Percentiles rank a stretch among this genome's conserved stretches.
Evolutionary conservation across 2,888 invertebrate genomes (phyloP).

Genomic region (Thymelicus sylvestris): DNA sequence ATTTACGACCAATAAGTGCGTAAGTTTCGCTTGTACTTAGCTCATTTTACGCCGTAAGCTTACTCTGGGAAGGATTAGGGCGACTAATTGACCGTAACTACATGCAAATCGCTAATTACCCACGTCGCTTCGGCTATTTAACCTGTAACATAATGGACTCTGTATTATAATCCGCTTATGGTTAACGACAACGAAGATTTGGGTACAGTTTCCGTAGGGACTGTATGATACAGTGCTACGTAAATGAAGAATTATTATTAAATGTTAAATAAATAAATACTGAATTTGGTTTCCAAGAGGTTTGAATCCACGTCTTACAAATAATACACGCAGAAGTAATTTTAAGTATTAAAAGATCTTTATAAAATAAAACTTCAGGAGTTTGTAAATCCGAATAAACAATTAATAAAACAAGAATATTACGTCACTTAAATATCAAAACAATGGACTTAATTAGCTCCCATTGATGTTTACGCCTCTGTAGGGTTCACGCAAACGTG

Average conservation of each 20-base stretch:
- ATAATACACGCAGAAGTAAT: no score
- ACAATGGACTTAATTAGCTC: constrained; percentile 2
- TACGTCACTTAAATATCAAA: background rate
- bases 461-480: background rate
- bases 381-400: no score
- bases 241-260: no score
- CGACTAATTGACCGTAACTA: constrained; percentile 72
- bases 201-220: background rate
- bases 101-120: constrained; percentile 75
- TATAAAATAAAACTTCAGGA: no score
- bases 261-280: no score
- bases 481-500: constrained; percentile 1
- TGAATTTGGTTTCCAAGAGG: no score
- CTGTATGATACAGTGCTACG: no score
- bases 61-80: constrained; percentile 57
- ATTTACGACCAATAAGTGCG: no score
- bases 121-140: constrained; percentile 52
- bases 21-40: constrained; percentile 41
- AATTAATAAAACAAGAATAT: no score
- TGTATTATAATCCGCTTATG: constrained; percentile 23
- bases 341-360: no score
- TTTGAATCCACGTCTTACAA: no score
- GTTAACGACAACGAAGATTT: constrained; percentile 4
- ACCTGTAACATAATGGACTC: constrained; percentile 16
- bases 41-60: constrained; percentile 38